These are phyloP conservation scores for Mohoua ochrocephala DNA, from an alignment of 2,113 vertebrate genomes.

Conservation along the genomic window DNA sequence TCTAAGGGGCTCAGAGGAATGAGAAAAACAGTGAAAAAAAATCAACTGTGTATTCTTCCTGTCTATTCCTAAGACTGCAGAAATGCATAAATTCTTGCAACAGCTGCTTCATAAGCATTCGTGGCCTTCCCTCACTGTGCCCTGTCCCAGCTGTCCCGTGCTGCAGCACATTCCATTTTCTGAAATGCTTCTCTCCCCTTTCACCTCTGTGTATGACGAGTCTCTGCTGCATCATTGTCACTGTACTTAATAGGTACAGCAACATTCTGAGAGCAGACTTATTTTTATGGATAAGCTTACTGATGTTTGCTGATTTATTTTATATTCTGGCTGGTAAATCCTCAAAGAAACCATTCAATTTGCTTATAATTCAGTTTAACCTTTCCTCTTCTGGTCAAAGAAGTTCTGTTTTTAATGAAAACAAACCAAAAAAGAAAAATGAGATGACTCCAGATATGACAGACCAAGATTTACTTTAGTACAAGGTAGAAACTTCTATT, in stretches of 20 bases:
- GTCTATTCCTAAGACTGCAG: neutral
- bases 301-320: neutral
- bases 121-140: neutral
- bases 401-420: neutral
- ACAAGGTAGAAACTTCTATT: neutral
- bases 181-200: neutral
- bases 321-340: neutral
- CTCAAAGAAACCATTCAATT: neutral
- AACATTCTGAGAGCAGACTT: neutral
- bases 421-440: neutral
- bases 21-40: neutral
- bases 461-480: neutral
- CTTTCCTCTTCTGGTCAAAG: neutral
- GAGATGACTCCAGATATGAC: neutral
- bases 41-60: neutral
- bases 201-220: neutral
- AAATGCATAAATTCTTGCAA: neutral
- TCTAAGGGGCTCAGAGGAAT: neutral
- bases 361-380: neutral
- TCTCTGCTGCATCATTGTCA: neutral
- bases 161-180: neutral
- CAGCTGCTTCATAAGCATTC: neutral
- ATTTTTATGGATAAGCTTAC: neutral
- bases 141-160: neutral
- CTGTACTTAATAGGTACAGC: neutral